A percentile compares a stretch with the other conserved stretches of the same genome.
Evolutionary conservation across 2,113 vertebrate species (phyloP).

Genomic region (Engraulis encrasicolus): DNA sequence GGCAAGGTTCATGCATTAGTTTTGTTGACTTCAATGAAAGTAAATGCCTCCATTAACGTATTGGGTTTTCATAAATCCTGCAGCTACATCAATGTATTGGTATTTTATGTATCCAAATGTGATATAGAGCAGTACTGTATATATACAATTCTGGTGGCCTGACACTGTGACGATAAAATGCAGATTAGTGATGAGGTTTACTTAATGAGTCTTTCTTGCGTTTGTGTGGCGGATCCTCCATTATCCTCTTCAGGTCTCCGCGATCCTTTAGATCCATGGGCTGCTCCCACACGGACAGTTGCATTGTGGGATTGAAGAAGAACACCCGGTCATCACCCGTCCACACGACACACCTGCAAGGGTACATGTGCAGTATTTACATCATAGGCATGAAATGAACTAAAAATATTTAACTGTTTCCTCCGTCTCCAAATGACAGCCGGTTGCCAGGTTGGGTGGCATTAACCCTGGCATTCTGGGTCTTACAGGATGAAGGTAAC

Average conservation of each 20-base stretch:
- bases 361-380: neutral
- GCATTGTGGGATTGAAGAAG: constrained; percentile 95
- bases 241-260: constrained; percentile 85
- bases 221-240: constrained; percentile 91
- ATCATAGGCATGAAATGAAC: neutral
- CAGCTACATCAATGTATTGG: neutral
- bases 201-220: constrained; percentile 80
- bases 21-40: neutral
- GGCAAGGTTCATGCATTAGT: neutral
- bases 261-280: constrained; percentile 83
- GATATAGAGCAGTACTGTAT: neutral
- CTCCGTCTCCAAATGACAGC: too few species aligned
- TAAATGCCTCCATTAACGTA: neutral
- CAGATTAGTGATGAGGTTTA: neutral
- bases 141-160: too few species aligned
- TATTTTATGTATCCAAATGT: neutral
- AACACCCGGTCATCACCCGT: constrained; percentile 92
- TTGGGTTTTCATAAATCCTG: neutral
- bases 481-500: too few species aligned
- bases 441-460: too few species aligned
- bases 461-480: too few species aligned
- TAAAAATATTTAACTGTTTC: neutral
- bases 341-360: constrained; percentile 91
- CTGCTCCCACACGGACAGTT: constrained; percentile 92
- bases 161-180: neutral